Percentiles rank a stretch among this genome's conserved stretches.
phyloP scores from a whole-genome alignment of 2,113 vertebrate genomes.

The Turnix velox region DNA sequence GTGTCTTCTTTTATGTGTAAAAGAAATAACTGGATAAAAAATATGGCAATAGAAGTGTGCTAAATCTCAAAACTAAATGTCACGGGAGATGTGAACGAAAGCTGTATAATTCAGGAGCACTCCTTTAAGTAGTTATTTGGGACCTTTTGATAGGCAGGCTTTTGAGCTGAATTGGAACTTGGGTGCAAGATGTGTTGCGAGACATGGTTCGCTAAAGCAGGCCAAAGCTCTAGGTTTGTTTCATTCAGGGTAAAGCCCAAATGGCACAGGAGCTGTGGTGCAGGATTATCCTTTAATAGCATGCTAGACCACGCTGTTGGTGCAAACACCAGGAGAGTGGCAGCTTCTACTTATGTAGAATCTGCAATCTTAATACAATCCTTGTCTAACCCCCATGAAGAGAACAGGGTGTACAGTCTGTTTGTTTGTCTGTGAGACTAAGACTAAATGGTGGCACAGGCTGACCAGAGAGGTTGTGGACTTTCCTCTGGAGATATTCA shows the following conservation, averaged over 20 bases:
- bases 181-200: neutral
- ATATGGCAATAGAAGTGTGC: neutral
- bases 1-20: neutral
- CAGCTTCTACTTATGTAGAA: neutral
- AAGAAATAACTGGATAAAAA: neutral
- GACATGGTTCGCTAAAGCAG: neutral
- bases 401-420: neutral
- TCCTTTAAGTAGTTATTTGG: neutral
- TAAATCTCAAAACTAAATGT: neutral
- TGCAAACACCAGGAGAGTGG: neutral
- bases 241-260: neutral
- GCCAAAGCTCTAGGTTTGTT: neutral
- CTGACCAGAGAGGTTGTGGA: too few species aligned
- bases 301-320: neutral
- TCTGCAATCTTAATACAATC: neutral
- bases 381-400: neutral
- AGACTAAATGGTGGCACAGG: too few species aligned
- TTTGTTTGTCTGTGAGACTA: constrained; percentile 3
- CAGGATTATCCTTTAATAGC: neutral
- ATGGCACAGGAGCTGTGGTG: neutral
- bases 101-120: neutral
- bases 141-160: neutral
- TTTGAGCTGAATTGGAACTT: neutral
- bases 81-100: neutral
- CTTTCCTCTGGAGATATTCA: too few species aligned